phyloP scores from a whole-genome alignment of 2,888 invertebrate genomes.

The Eupsilia transversa region DNA sequence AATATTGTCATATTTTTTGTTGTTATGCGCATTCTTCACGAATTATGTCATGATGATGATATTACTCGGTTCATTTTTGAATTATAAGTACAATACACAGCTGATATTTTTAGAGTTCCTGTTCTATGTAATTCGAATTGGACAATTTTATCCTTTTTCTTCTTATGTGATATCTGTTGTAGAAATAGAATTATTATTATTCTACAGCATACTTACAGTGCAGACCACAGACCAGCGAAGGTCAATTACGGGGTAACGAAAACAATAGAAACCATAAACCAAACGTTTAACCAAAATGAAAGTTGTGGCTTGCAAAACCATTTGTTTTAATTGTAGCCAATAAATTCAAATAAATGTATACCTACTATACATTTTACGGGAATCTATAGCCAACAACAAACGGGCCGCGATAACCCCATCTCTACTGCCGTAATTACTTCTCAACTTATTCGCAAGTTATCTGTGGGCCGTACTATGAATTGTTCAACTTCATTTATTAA shows the following conservation, averaged over 20 bases:
- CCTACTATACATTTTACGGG: conserved; percentile 30
- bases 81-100: not conserved
- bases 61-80: not conserved
- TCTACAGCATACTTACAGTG: not conserved
- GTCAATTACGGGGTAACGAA: conserved; percentile 5
- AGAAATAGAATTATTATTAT: conserved; percentile 1
- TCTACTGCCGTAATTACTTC: conserved; percentile 49
- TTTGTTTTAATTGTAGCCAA: conserved; percentile 44
- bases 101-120: not conserved
- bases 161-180: not conserved
- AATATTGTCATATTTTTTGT: conserved; percentile 8
- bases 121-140: not conserved
- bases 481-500: conserved; percentile 58
- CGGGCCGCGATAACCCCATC: conserved; percentile 33
- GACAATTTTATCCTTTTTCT: not conserved
- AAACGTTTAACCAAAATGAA: conserved; percentile 24
- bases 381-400: conserved; percentile 20
- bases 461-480: conserved; percentile 43
- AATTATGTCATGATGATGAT: not conserved
- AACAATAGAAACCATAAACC: conserved; percentile 1
- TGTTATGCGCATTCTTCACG: not conserved
- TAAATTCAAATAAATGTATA: conserved; percentile 42
- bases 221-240: no score
- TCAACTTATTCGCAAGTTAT: conserved; percentile 57
- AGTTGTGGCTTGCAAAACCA: conserved; percentile 32